Evolutionary conservation across 2,113 vertebrate genomes (phyloP), one percentile per base, ranked within the genome.

Genomic region (Propithecus coquereli): DNA sequence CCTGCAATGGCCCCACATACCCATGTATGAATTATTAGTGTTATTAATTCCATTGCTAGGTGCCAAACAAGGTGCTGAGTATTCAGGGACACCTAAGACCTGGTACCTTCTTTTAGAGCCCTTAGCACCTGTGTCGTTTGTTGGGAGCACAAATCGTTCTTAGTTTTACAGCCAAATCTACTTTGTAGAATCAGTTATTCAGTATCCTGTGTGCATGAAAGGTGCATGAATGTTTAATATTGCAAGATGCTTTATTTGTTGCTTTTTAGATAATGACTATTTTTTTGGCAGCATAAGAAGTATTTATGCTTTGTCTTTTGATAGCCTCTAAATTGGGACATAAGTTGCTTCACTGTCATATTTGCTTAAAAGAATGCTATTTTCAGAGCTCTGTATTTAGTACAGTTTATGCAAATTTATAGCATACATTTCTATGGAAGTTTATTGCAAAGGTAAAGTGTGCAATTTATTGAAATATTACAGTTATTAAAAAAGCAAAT

Each of bases 401-500:
- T 73, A n/a, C 73, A 27, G 50, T 12, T 80, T 92, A 54, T 83
- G 4, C 17, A 92, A 50, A 90, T 96, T 92, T 79, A 92, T 50
- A 83, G 14, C 57, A 71, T 73, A 59, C 17, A 77, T 97, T 94
- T 96, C 47, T 87, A 32, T 89, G 47, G 11, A 47, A 77, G 5
- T 92, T 88, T 80, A 80, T 96, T 74, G 61, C 8, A 90, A 94
- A 97, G 94, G 25, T 65, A 88, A 94, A 89, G 17, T 40, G 14
- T 54, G 3, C 0, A 74, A 70, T 93, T 93, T 92, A 92, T 18
- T 85, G 73, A 95, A 95, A 88, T 88, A 77, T 87, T 94, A 70
- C 12, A 89, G 52, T 90, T 65, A 95, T 88, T 95, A 77, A 86
- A 94, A 87, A 97, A 94, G 16, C 30, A 94, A 94, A 74, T 87